A percentile compares a stretch with the other conserved stretches of the same genome.
These are phyloP conservation scores for Leucosticte australis DNA, from an alignment of 2,113 vertebrate genomes.

Conservation along the genomic window DNA sequence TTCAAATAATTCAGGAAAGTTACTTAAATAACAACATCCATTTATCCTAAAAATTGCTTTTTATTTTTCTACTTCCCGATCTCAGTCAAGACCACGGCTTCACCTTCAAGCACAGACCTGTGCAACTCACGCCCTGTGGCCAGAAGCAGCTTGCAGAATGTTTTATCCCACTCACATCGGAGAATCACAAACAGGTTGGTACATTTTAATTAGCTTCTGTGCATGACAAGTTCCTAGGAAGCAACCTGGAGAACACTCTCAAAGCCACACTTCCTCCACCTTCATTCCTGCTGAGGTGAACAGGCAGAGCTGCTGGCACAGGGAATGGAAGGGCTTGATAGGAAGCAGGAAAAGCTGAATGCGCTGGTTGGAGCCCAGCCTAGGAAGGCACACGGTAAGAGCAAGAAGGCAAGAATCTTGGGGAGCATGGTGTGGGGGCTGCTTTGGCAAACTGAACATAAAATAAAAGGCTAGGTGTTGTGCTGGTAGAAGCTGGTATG, in stretches of 20 bases:
- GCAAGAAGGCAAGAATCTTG: not conserved
- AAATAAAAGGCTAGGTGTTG: not conserved
- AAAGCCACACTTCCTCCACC: not conserved
- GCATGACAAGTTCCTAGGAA: not conserved
- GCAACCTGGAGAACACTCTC: not conserved
- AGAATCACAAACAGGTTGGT: not conserved
- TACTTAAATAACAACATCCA: not conserved
- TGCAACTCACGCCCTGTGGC: not conserved
- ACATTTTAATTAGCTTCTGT: not conserved
- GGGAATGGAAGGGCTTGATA: not conserved
- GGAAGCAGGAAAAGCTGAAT: not conserved
- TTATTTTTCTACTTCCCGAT: not conserved
- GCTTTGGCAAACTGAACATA: not conserved
- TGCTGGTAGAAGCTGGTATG: not conserved
- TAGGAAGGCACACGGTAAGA: not conserved
- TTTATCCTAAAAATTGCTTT: not conserved
- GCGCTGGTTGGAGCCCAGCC: not conserved
- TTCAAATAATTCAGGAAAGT: not conserved
- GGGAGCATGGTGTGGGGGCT: accelerated
- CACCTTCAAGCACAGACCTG: not conserved
- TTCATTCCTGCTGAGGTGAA: not conserved
- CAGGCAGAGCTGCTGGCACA: not conserved
- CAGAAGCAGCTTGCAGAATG: not conserved
- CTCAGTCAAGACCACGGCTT: not conserved
- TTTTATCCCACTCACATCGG: not conserved